Evolutionary conservation across 2,113 vertebrate species (phyloP).

Genomic region (Dromas ardeola): DNA sequence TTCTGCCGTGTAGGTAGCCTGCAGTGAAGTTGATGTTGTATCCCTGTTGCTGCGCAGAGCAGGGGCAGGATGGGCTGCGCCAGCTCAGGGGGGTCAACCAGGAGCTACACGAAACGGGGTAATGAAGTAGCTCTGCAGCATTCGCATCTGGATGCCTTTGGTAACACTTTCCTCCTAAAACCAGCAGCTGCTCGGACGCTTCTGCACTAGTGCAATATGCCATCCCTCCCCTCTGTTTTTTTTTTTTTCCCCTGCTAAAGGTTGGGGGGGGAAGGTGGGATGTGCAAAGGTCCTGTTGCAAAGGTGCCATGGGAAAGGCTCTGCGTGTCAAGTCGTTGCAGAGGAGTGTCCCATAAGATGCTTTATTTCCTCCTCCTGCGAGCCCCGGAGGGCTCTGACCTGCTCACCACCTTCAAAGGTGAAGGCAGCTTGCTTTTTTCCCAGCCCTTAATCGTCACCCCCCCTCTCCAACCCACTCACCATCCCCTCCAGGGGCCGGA

Average conservation of each 20-base stretch:
- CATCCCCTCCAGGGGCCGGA: neutral
- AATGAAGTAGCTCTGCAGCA: neutral
- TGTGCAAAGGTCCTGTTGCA: neutral
- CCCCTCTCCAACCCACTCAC: neutral
- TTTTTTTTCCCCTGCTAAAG: neutral
- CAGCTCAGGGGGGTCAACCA: neutral
- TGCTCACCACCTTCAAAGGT: neutral
- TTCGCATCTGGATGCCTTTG: neutral
- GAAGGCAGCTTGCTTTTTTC: neutral
- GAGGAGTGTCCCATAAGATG: neutral
- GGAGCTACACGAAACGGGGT: neutral
- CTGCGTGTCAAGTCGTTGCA: neutral
- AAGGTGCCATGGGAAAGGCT: neutral
- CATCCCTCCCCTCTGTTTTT: neutral
- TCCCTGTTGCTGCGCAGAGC: neutral
- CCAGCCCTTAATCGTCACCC: neutral
- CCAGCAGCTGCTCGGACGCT: neutral
- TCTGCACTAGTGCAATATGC: neutral
- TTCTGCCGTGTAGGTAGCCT: neutral
- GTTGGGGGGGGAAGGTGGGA: neutral
- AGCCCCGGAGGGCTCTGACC: neutral
- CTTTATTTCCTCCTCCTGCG: neutral
- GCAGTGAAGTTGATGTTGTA: neutral
- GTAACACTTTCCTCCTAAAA: neutral
- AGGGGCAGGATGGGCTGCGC: neutral